Percentiles rank a stretch among this genome's conserved stretches.
phyloP scores from a whole-genome alignment of 2,888 invertebrate species.

The Galeruca laticollis region DNA sequence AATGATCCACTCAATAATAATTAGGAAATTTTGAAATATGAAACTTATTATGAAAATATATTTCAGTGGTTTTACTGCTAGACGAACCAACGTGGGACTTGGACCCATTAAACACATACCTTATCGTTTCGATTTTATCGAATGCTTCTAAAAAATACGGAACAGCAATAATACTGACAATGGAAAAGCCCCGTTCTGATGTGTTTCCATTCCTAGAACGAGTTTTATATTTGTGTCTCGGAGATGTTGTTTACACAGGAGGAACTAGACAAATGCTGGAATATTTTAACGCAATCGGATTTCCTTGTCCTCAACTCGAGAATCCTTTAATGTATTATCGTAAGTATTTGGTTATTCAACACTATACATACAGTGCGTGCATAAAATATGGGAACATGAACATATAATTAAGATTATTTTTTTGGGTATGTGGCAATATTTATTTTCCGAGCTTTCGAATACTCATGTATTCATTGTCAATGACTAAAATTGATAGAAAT shows the following conservation, averaged over 20 bases:
- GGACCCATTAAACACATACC: conserved; percentile 94
- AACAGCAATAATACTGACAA: conserved; percentile 89
- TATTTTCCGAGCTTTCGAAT: too few species aligned
- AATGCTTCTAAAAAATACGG: conserved; percentile 91
- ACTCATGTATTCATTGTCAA: too few species aligned
- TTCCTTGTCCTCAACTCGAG: conserved; percentile 95
- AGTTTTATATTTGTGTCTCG: conserved; percentile 89
- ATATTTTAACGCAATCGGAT: conserved; percentile 95
- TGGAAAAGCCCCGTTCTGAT: conserved; percentile 94
- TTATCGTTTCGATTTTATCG: conserved; percentile 93
- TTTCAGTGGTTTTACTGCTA: conserved; percentile 83
- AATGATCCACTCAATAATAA: too few species aligned
- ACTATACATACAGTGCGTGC: too few species aligned
- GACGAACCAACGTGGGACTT: conserved; percentile 96
- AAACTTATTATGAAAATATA: too few species aligned
- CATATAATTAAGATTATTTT: too few species aligned
- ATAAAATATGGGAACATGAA: too few species aligned
- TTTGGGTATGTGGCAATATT: too few species aligned
- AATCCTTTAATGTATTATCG: conserved; percentile 98
- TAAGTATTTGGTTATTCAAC: conserved; percentile 68
- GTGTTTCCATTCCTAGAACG: conserved; percentile 96
- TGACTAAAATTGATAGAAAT: too few species aligned
- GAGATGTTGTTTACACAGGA: conserved; percentile 92
- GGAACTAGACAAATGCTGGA: conserved; percentile 92
- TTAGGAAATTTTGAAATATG: not conserved